Conservation (phyloP, 2,113 vertebrate genomes). For the Carettochelys insculpta region DNA sequence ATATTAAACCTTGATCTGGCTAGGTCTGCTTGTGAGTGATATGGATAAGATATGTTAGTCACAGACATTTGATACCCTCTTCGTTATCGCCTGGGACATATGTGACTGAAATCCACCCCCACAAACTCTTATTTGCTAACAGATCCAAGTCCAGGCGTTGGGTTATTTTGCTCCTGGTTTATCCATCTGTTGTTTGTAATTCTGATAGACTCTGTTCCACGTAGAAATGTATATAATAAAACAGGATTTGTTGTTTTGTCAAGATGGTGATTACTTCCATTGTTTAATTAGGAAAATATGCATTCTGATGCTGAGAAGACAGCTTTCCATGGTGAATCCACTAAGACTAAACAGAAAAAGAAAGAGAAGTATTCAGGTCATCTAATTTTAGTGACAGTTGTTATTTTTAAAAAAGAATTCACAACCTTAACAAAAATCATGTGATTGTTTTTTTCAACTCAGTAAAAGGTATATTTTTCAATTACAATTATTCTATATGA, state of each 20-base stretch:
- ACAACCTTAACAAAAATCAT: not conserved
- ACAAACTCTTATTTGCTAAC: slow-evolving; percentile 6
- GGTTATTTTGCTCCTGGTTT: not conserved
- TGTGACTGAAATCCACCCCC: slow-evolving; percentile 5
- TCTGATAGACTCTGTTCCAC: not conserved
- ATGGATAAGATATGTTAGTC: slow-evolving; percentile 31
- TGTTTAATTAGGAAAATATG: not conserved
- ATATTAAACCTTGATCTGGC: slow-evolving; percentile 36
- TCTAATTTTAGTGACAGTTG: not conserved
- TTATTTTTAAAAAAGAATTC: not conserved
- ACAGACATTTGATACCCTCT: slow-evolving; percentile 12
- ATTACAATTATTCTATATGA: not conserved
- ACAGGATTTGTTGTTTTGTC: not conserved
- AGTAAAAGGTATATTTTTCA: not conserved
- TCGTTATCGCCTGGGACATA: not conserved
- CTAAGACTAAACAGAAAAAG: not conserved
- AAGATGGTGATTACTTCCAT: not conserved
- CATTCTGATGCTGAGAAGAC: slow-evolving; percentile 5
- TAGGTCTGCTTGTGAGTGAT: not conserved
- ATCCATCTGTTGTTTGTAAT: slow-evolving; percentile 1
- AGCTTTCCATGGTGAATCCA: not conserved
- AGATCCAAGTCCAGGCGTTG: not conserved
- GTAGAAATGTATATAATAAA: not conserved
- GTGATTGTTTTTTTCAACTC: not conserved
- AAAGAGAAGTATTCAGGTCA: not conserved